phyloP scores from a whole-genome alignment of 2,888 invertebrate genomes.

The Heliconius hortense region DNA sequence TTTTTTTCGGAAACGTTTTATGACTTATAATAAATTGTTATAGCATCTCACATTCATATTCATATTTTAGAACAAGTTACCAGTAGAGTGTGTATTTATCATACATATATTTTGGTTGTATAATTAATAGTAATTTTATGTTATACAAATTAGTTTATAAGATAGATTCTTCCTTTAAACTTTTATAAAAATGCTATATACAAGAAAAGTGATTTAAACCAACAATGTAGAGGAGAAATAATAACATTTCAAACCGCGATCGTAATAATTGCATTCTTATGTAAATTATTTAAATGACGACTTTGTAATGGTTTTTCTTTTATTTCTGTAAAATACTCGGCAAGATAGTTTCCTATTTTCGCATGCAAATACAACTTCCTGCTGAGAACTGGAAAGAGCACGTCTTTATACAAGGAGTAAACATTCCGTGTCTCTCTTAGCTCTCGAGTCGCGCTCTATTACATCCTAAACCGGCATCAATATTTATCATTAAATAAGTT shows the following conservation, averaged over 20 bases:
- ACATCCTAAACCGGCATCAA: constrained; percentile 23
- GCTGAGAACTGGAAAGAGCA: constrained; percentile 26
- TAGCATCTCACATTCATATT: background rate
- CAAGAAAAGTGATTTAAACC: background rate
- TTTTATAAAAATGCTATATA: background rate
- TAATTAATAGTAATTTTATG: no score
- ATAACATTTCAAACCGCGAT: background rate
- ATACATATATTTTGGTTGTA: background rate
- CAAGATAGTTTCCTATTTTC: constrained; percentile 18
- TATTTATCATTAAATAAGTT: background rate
- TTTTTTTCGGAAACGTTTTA: no score
- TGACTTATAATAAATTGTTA: constrained; percentile 7
- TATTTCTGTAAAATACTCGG: constrained; percentile 17
- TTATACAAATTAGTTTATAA: no score
- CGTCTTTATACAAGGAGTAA: constrained; percentile 27
- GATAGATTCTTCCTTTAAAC: background rate
- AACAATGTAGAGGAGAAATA: no score
- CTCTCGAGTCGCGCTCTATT: constrained; percentile 27
- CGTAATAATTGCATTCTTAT: constrained; percentile 8
- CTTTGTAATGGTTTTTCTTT: background rate
- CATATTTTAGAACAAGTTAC: background rate
- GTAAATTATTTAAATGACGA: constrained; percentile 4
- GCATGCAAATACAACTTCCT: constrained; percentile 27
- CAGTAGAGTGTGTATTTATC: background rate
- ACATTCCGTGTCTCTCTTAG: constrained; percentile 21